These are phyloP conservation scores for Hydrophis major DNA, from an alignment of 2,797 vertebrate species.

Conservation along the genomic window DNA sequence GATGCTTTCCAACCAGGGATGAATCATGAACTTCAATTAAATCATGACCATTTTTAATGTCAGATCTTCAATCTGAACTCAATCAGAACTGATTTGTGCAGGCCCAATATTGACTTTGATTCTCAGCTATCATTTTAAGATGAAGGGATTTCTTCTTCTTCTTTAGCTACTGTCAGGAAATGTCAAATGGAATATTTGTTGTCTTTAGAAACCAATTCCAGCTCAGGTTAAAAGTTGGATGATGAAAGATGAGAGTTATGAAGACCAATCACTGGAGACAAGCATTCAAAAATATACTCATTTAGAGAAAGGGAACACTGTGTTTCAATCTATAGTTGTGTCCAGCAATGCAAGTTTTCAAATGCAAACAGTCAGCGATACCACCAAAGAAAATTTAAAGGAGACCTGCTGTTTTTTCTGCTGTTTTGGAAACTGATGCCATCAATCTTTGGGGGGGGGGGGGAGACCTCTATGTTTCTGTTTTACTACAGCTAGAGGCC, in stretches of 20 bases:
- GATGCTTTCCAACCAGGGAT: not conserved
- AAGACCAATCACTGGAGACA: not conserved
- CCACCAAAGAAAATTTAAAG: not conserved
- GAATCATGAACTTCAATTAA: not conserved
- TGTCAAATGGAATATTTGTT: not conserved
- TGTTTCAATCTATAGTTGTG: not conserved
- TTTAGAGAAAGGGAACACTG: not conserved
- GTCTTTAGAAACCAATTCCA: not conserved
- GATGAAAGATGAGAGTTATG: not conserved
- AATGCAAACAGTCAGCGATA: not conserved
- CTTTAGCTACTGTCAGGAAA: not conserved
- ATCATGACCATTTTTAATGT: not conserved
- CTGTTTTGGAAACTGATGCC: not conserved
- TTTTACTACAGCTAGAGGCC: not conserved
- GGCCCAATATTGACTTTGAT: not conserved
- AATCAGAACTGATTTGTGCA: not conserved
- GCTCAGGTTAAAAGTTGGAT: not conserved
- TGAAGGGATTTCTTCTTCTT: not conserved
- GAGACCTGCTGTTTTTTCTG: not conserved
- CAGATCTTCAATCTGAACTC: not conserved
- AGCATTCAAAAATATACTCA: not conserved
- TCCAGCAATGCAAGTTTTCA: not conserved
- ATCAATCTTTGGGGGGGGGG: not conserved
- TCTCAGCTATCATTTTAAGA: not conserved
- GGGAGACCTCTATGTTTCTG: not conserved